These are phyloP conservation scores for Anoplolepis gracilipes DNA, from an alignment of 1,140 invertebrate genomes.

Conservation along the genomic window DNA sequence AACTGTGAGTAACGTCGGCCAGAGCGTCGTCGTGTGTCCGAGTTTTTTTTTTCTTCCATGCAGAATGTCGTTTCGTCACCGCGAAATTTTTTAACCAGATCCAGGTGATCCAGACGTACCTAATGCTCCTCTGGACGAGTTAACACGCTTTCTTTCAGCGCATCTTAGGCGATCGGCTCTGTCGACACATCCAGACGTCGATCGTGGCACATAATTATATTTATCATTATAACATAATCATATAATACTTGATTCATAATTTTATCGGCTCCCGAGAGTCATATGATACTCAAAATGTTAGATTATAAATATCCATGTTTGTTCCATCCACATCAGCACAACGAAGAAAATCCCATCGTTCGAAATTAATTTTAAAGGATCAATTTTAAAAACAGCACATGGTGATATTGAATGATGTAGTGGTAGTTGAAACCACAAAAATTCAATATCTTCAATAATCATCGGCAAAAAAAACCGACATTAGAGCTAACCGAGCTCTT, in stretches of 20 bases:
- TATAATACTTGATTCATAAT: slow-evolving; percentile 11
- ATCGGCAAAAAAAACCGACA: not conserved
- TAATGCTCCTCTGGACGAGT: slow-evolving; percentile 34
- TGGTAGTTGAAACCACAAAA: not conserved
- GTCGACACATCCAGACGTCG: slow-evolving; percentile 27
- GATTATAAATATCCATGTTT: slow-evolving; percentile 1
- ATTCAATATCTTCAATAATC: not conserved
- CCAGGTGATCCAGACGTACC: slow-evolving; percentile 46
- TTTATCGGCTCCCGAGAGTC: slow-evolving; percentile 42
- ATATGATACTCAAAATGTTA: not conserved
- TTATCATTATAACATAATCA: slow-evolving; percentile 41
- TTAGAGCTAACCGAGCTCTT: slow-evolving; percentile 32
- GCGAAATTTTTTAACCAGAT: slow-evolving; percentile 1
- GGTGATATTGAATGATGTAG: not conserved
- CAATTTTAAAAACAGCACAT: no score
- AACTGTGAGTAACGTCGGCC: slow-evolving; percentile 89
- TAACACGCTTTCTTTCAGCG: slow-evolving; percentile 53
- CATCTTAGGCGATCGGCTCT: slow-evolving; percentile 49
- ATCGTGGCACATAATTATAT: slow-evolving; percentile 38
- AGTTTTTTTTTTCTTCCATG: slow-evolving; percentile 68
- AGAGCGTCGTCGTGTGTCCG: slow-evolving; percentile 68
- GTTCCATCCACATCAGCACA: not conserved
- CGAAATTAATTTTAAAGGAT: not conserved
- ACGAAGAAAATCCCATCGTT: not conserved
- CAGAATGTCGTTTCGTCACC: slow-evolving; percentile 60